A percentile compares a stretch with the other conserved stretches of the same genome.
phyloP scores from a whole-genome alignment of 2,113 vertebrate genomes.

The Cephalopholis sonnerati region DNA sequence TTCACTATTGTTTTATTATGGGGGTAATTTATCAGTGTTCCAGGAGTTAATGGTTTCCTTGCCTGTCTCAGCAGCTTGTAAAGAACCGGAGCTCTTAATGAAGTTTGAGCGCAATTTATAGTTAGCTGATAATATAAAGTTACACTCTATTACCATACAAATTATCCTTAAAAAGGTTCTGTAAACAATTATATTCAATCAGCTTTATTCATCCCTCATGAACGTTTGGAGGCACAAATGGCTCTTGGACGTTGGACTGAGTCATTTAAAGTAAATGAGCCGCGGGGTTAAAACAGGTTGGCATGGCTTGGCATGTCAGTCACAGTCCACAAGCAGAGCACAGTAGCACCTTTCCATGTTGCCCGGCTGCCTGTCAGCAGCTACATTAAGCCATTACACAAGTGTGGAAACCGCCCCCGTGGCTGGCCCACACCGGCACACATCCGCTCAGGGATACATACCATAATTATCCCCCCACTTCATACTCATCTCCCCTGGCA shows the following conservation, averaged over 20 bases:
- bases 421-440: conserved; percentile 70
- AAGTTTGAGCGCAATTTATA: conserved; percentile 57
- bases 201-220: conserved; percentile 52
- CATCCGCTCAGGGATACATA: conserved; percentile 78
- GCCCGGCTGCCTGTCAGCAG: conserved; percentile 76
- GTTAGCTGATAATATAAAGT: conserved; percentile 54
- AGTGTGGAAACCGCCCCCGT: conserved; percentile 71
- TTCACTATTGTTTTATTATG: conserved; percentile 72
- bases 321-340: conserved; percentile 75
- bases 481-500: conserved; percentile 92
- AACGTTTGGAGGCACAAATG: conserved; percentile 42
- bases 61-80: conserved; percentile 55
- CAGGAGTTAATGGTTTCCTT: conserved; percentile 72
- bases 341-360: conserved; percentile 80
- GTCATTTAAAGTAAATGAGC: conserved; percentile 70
- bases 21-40: conserved; percentile 68
- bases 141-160: conserved; percentile 56
- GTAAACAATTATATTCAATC: conserved; percentile 62
- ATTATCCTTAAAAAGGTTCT: conserved; percentile 55
- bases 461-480: conserved; percentile 87
- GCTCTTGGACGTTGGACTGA: conserved; percentile 46
- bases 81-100: conserved; percentile 61
- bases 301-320: conserved; percentile 64
- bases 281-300: conserved; percentile 57
- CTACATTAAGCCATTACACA: conserved; percentile 78